Conservation (phyloP, 2,113 vertebrate species). For the Malurus alboscapulatus region DNA sequence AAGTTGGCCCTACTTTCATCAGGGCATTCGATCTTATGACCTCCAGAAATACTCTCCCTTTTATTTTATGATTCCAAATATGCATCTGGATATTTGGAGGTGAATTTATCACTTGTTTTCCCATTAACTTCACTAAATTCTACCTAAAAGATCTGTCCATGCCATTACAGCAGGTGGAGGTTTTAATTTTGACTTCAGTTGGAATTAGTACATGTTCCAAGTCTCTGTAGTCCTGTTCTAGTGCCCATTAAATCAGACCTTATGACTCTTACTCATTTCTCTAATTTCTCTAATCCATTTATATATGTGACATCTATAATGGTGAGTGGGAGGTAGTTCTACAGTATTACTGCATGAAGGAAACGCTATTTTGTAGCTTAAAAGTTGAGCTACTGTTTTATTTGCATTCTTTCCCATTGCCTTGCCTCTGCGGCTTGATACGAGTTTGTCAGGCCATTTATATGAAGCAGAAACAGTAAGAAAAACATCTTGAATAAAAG, state of each 20-base stretch:
- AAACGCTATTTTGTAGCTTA: not conserved
- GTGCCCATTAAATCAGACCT: conserved; percentile 14
- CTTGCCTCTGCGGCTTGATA: not conserved
- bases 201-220: conserved; percentile 7
- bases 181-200: conserved; percentile 27
- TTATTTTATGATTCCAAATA: not conserved
- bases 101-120: not conserved
- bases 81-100: not conserved
- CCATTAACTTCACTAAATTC: not conserved
- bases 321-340: conserved; percentile 18
- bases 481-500: conserved; percentile 13
- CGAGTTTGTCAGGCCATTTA: not conserved
- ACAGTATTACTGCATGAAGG: not conserved
- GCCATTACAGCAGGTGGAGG: not conserved
- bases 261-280: conserved; percentile 16
- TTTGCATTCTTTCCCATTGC: conserved; percentile 8
- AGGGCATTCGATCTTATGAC: not conserved
- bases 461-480: conserved; percentile 16
- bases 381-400: not conserved
- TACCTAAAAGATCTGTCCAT: not conserved
- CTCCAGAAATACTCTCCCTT: not conserved
- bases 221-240: not conserved
- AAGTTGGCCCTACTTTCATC: not conserved
- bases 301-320: conserved; percentile 22
- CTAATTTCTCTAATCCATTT: conserved; percentile 45